Base-by-base conservation (phyloP, 2,797 vertebrate species). In the Gymnodraco acuticeps region DNA sequence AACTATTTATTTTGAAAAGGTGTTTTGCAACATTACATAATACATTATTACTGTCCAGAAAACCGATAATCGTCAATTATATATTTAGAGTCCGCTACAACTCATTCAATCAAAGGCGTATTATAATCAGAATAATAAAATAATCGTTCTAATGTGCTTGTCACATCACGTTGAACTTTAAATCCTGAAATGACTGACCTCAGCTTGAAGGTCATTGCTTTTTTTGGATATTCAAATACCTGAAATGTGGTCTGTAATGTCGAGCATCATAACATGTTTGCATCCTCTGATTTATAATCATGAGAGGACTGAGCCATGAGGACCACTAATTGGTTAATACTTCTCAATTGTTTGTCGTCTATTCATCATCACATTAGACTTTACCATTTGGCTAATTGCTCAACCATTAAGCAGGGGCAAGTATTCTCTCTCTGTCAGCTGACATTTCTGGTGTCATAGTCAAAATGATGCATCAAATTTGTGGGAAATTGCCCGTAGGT, bases 371-470 rank as follows among this genome's bases (percentile, higher is more conserved):
- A 45, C 46, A 38, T 59, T 19, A 58, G 46, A 51, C 51, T n/a
- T 51, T 16, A 78, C 50, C 2, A 42, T 6, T 54, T 3, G 47
- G 61, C 45, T 65, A 38, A 65, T 80, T 71, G 61, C 54, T 51
- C 38, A 17, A 45, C 8, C 43, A 47, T n/a, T 62, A n/a, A 53
- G 48, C 60, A n/a, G 48, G 4, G 64, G 60, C 47, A 0, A 43
- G 2, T 6, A 54, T 50, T 45, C 60, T 19, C 41, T 68, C 19
- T 50, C 54, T 33, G 20, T 63, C 62, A 17, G 1, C 58, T 58
- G 27, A 63, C 58, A 33, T 45, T 54, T 60, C 64, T 2, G 9
- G 7, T 60, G 23, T 73, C 46, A 20, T 58, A 38, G 65, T 52
- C 47, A 15, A 73, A 56, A 51, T 20, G 3, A 70, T 67, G 51